These are phyloP conservation scores for Gila robusta DNA, from an alignment of 2,797 vertebrate genomes.

Conservation along the genomic window DNA sequence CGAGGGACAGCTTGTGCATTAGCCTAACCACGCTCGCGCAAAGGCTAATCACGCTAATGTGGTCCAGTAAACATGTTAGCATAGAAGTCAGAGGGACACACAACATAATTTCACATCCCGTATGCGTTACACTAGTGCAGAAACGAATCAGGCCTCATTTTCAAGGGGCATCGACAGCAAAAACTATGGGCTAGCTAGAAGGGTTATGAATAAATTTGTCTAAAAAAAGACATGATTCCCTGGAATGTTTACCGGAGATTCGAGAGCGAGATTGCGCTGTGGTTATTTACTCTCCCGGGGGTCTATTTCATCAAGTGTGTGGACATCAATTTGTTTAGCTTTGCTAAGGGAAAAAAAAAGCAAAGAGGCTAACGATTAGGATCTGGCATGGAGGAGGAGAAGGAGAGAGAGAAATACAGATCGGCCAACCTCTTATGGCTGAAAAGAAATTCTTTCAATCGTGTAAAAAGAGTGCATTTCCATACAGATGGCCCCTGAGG, in stretches of 20 bases:
- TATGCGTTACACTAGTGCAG: conserved; percentile 4
- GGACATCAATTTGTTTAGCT: conserved; percentile 76
- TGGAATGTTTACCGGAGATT: conserved; percentile 61
- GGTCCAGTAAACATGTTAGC: conserved; percentile 55
- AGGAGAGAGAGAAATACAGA: conserved; percentile 53
- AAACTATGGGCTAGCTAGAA: conserved; percentile 48
- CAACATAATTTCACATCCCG: conserved; percentile 32
- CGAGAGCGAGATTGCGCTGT: conserved; percentile 61
- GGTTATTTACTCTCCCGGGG: conserved; percentile 70
- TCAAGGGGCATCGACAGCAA: background rate
- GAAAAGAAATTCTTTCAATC: conserved; percentile 71
- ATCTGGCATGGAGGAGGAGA: conserved; percentile 60
- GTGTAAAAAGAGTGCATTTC: conserved; percentile 75
- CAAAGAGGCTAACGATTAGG: conserved; percentile 64
- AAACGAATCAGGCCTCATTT: conserved; percentile 1
- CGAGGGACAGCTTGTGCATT: conserved; percentile 60
- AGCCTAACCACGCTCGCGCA: conserved; percentile 49
- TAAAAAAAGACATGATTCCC: conserved; percentile 57
- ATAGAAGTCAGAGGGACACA: conserved; percentile 44
- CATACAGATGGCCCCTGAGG: conserved; percentile 76
- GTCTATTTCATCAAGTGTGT: conserved; percentile 71
- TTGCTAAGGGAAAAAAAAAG: conserved; percentile 62
- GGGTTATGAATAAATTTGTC: conserved; percentile 65
- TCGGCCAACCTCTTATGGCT: conserved; percentile 69
- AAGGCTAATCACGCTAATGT: conserved; percentile 55